Evolutionary conservation across 2,888 invertebrate species (phyloP).

Genomic region (Parnassius apollo): DNA sequence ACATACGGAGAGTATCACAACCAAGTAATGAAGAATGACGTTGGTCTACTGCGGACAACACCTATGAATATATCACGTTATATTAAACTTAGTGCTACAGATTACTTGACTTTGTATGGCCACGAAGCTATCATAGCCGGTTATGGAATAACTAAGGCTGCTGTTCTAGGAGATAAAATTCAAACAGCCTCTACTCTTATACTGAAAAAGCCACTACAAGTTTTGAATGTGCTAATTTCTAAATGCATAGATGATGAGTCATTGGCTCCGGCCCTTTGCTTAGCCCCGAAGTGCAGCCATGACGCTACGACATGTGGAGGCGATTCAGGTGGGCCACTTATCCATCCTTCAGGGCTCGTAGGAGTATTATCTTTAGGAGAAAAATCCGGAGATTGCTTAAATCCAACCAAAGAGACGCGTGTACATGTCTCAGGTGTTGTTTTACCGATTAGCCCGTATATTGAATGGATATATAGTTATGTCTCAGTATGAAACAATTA

Average conservation of each 20-base stretch:
- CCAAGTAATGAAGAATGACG: slow-evolving; percentile 1
- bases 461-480: slow-evolving; percentile 12
- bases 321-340: slow-evolving; percentile 19
- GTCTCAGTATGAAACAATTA: not conserved
- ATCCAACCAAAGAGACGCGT: not conserved
- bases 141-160: slow-evolving; percentile 5
- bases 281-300: not conserved
- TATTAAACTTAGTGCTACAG: slow-evolving; percentile 16
- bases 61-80: slow-evolving; percentile 10
- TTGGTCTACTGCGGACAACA: slow-evolving; percentile 13
- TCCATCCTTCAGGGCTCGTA: slow-evolving; percentile 11
- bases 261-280: not conserved
- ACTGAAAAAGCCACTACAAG: slow-evolving; percentile 16
- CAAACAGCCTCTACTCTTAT: not conserved
- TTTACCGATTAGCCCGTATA: slow-evolving; percentile 9
- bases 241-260: not conserved
- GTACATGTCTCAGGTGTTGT: not conserved
- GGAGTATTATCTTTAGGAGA: slow-evolving; percentile 4
- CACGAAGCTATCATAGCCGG: slow-evolving; percentile 16
- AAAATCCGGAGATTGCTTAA: not conserved
- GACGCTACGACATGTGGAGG: not conserved
- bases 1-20: not conserved
- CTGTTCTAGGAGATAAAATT: not conserved
- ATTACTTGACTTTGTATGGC: slow-evolving; percentile 9
- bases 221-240: slow-evolving; percentile 7